Evolutionary conservation across 2,888 invertebrate species (phyloP), one percentile per base, ranked within the genome.

Genomic region (Miltochrista miniata): DNA sequence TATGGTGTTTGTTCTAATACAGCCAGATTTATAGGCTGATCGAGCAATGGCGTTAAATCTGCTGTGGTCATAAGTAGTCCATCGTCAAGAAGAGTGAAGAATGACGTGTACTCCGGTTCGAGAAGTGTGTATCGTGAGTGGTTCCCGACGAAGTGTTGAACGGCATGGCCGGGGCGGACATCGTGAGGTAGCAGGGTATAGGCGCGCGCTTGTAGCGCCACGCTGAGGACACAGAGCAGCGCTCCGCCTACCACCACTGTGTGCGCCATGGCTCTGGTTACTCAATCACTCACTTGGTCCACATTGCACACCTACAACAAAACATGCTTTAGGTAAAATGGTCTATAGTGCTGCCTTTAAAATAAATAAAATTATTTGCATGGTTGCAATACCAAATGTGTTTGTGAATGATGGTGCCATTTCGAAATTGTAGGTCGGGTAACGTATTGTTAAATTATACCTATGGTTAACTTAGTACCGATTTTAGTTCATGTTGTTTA

Each of bases 1-100:
- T 96, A 96, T 4, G 95, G 95, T 42, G 95, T 94, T 79, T 97
- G 96, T 78, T 97, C 97, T 49, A 97, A 89, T 14, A 97, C 95
- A 46, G 96, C 94, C 51, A 97, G 93, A 78, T 96, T 95, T 24
- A 97, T 95, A 0, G 96, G 96, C 62, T 94, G 94, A 80, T 97
- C 95, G 54, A 97, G 94, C 56, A 98, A 88, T 11, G 97, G 96
- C 46, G 95, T 94, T 37, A 98, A 93, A 76, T 97, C 96, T 35
- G 96, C 95, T 24, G 97, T 97, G 40, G 97, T 97, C 97, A 98
- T 98, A 51, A 98, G 95, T 50, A 97, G 94, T 45, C 98, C 98
- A 82, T 97, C 96, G 64, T 95, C 95, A 51, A 98, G 93, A 63
- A 98, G 95, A 9, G 98, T 96, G 85, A 98, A 98, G 85, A 95